These are phyloP conservation scores for Panthera tigris DNA, from an alignment of 2,113 vertebrate species.

Conservation along the genomic window DNA sequence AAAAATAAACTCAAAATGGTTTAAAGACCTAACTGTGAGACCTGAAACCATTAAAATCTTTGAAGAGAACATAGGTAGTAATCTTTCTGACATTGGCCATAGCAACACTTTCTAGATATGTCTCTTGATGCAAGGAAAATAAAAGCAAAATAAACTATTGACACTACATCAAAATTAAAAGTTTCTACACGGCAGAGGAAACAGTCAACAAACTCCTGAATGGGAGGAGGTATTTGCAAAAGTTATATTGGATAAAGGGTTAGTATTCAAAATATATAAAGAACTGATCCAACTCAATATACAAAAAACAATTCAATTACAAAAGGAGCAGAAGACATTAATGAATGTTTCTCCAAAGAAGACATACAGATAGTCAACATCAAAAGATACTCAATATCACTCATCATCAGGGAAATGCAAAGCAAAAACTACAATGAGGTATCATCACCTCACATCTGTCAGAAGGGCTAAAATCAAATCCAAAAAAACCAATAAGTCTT, in stretches of 20 bases:
- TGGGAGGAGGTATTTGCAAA: neutral
- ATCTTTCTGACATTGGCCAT: neutral
- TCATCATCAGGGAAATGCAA: neutral
- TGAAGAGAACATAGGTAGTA: neutral
- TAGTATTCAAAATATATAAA: neutral
- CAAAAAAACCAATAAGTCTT: neutral
- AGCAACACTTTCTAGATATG: neutral
- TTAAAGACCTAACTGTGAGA: neutral
- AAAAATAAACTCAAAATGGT: neutral
- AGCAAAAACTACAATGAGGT: neutral
- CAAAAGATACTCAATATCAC: neutral
- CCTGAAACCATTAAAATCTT: neutral
- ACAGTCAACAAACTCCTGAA: neutral
- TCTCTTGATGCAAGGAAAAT: neutral
- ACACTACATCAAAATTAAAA: neutral
- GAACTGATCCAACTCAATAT: neutral
- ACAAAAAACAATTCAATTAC: neutral
- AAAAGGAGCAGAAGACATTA: neutral
- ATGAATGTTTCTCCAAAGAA: neutral
- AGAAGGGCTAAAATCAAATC: neutral
- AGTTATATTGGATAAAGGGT: neutral
- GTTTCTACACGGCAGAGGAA: neutral
- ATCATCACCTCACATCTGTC: neutral
- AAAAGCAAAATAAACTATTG: neutral
- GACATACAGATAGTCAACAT: neutral